Evolutionary conservation across 2,113 vertebrate species (phyloP).

Genomic region (Oenanthe melanoleuca): DNA sequence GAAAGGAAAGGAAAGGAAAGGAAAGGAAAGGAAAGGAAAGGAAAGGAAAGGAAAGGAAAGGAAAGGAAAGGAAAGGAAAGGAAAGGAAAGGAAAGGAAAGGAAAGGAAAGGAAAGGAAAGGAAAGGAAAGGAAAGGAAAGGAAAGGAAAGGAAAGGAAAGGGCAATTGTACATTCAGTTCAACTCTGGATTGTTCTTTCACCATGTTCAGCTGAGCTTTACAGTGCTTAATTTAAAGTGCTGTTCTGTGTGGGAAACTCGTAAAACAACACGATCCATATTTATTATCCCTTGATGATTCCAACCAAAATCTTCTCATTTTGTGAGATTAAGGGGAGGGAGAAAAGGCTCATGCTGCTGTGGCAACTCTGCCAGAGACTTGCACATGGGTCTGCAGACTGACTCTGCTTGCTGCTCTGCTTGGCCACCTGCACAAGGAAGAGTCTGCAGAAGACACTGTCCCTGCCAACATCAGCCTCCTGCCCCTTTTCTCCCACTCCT

Average conservation of each 20-base stretch:
- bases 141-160: no score
- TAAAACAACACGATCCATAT: neutral
- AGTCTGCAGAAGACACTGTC: neutral
- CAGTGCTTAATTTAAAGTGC: neutral
- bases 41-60: no score
- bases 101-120: no score
- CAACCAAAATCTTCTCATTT: neutral
- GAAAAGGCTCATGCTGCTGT: neutral
- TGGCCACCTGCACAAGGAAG: neutral
- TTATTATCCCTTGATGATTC: neutral
- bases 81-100: no score
- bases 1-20: no score
- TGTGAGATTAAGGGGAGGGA: neutral
- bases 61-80: no score
- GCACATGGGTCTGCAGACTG: neutral
- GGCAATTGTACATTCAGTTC: neutral
- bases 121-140: no score
- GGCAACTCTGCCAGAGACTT: neutral
- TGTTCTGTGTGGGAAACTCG: neutral
- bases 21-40: no score
- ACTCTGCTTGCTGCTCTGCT: fast-evolving
- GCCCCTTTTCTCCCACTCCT: neutral
- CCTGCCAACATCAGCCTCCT: neutral
- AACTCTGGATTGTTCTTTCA: neutral
- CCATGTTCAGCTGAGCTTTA: neutral